Base-by-base conservation (phyloP, 2,888 invertebrate species). In the Trachelus troglodyta region DNA sequence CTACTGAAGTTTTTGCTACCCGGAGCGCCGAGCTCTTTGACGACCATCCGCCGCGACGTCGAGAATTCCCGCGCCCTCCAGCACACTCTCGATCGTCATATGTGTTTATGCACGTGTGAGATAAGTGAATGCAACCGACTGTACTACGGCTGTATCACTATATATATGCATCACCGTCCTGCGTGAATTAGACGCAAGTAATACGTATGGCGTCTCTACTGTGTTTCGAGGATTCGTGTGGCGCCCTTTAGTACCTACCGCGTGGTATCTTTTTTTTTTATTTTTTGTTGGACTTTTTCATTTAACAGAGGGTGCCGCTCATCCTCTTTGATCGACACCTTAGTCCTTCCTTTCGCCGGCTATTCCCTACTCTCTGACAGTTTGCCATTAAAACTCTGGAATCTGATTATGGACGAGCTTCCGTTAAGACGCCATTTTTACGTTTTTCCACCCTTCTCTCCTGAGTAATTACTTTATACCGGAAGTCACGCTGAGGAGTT, bases 1-100 rank as follows among this genome's bases (percentile, higher is more conserved):
- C 71, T 71, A 71, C 71, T 71, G 71, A 15, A 31, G 31, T 31
- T 71, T 71, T 71, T 30, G 71, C 71, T 71, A 71, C 71, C 31
- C 71, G 30, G 71, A 31, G 71, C 71, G 31, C 71, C 31, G 71
- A 31, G 31, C 71, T 33, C 71, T 71, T 71, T 71, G 71, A 71
- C 71, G 71, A 12, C 30, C 33, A 12, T 30, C 31, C 15, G 71
- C 71, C 71, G 71, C 71, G 71, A 71, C 71, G 15, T 31, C 33
- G 71, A 31, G 71, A 71, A 71, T 71, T 71, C 71, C 33, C 71
- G 71, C 71, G 71, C 31, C 71, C 30, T 31, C 31, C 23, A 4
- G 71, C 31, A 31, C 71, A 56, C 40, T 56, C 23, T 1, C 1
- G 40, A 6, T 56, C 23, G 9, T 56, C 40, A 6, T 56, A 0